Conservation (phyloP, 2,113 vertebrate genomes). For the Oriolus oriolus region DNA sequence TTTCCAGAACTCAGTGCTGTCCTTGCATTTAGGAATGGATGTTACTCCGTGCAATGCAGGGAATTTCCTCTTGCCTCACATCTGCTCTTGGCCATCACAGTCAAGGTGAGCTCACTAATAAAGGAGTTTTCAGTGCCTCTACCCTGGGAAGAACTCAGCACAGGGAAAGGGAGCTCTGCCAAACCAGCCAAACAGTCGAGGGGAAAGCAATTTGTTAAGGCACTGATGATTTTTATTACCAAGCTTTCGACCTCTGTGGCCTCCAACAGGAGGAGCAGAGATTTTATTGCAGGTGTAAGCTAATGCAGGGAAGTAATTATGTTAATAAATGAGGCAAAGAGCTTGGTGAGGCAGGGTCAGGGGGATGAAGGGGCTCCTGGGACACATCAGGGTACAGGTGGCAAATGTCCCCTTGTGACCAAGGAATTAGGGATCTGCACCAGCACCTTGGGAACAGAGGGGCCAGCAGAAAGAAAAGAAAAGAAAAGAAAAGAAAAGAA, state of each 20-base stretch:
- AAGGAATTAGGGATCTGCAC: not conserved
- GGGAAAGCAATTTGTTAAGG: not conserved
- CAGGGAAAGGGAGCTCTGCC: not conserved
- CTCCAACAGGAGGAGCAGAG: not conserved
- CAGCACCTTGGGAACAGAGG: not conserved
- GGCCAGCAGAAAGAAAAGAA: too few relatives aligned
- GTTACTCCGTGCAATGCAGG: not conserved
- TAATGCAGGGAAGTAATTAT: conserved; percentile 7
- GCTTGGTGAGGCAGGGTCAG: not conserved
- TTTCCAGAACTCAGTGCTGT: not conserved
- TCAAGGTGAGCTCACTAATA: not conserved
- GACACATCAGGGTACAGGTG: not conserved
- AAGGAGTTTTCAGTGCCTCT: not conserved
- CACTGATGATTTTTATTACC: conserved; percentile 11
- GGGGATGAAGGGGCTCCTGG: not conserved
- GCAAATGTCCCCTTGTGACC: not conserved
- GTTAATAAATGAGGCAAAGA: conserved; percentile 38
- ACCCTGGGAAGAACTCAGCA: not conserved
- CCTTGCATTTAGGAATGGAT: not conserved
- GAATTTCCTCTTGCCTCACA: not conserved
- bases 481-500: not conserved
- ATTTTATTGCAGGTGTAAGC: not conserved
- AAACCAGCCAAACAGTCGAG: not conserved
- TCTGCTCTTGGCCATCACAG: not conserved
- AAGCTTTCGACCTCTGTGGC: not conserved